These are phyloP conservation scores for Enteromius afrohamiltoni DNA, from an alignment of 2,797 vertebrate genomes.

Conservation along the genomic window DNA sequence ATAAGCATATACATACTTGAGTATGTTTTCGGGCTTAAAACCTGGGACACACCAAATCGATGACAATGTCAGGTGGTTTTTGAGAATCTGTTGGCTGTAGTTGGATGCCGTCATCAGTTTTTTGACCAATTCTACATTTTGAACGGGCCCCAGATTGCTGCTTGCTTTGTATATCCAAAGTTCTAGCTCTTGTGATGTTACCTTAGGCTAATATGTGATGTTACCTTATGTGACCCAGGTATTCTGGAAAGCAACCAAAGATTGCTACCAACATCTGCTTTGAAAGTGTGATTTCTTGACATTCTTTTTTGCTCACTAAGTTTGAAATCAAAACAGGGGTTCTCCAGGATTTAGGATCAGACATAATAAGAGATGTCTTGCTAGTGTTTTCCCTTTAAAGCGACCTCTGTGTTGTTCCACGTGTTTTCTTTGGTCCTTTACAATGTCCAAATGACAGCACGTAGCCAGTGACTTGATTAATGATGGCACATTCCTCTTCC, in stretches of 20 bases:
- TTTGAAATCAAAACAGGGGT: too few relatives aligned
- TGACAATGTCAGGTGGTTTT: too few relatives aligned
- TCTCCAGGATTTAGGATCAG: background rate
- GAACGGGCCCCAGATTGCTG: too few relatives aligned
- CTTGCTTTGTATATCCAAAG: too few relatives aligned
- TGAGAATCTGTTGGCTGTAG: too few relatives aligned
- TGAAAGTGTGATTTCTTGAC: background rate
- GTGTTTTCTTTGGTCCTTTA: conserved; percentile 20
- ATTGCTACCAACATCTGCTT: background rate
- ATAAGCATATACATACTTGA: background rate
- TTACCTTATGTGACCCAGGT: background rate
- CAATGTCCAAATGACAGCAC: conserved; percentile 18
- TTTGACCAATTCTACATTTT: too few relatives aligned
- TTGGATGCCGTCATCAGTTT: too few relatives aligned
- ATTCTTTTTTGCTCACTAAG: background rate
- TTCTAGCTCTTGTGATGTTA: too few relatives aligned
- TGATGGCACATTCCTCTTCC: conserved; percentile 12
- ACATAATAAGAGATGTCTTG: background rate
- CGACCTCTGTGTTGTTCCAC: background rate
- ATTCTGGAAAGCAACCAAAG: background rate
- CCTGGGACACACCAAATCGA: too few relatives aligned
- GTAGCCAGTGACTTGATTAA: conserved; percentile 30
- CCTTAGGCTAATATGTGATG: too few relatives aligned
- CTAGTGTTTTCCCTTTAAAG: background rate
- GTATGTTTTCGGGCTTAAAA: background rate